Evolutionary conservation across 2,888 invertebrate genomes (phyloP), one percentile per base, ranked within the genome.

Genomic region (Nezara viridula): DNA sequence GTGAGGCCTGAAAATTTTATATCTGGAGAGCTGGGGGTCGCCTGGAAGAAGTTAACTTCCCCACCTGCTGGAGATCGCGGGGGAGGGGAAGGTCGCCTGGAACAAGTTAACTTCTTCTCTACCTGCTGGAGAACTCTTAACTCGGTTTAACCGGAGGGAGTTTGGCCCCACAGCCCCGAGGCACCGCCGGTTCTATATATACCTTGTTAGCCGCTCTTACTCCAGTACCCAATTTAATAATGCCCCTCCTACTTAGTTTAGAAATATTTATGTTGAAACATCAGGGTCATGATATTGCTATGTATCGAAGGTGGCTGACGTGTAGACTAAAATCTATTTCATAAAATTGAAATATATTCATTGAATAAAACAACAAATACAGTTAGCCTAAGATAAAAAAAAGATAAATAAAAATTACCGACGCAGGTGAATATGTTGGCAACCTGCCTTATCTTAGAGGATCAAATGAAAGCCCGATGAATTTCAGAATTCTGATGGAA

Each of bases 121-220:
- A 40, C 77, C 60, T 60, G 60, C 60, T 60, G 27, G 24, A n/a
- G 9, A 77, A 77, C 77, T 77, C 77, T 24, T 77, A 77, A 77
- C 77, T 77, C 77, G 40, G 77, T 77, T 77, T 77, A 40, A 77
- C 77, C 77, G 40, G 16, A 77, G 40, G 77, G 77, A 40, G 77
- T 77, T 77, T 40, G 10, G 40, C 77, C 24, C 40, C 40, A 0
- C 9, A 3, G 0, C 40, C 40, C 24, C 24, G 9, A n/a, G 60
- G 60, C 60, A 3, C 60, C 60, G 60, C 2, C 27, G 14, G 27
- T 60, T 60, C 60, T 60, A 60, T 60, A 60, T 27, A 60, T 60
- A 60, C 27, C 60, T 60, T 60, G 60, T 60, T 60, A 60, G 27
- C 60, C 27, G 14, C 55, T 32, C 60, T 60, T 60, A 60, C 27